Evolutionary conservation across 2,888 invertebrate species (phyloP), one percentile per base, ranked within the genome.

Genomic region (Acheta domesticus): DNA sequence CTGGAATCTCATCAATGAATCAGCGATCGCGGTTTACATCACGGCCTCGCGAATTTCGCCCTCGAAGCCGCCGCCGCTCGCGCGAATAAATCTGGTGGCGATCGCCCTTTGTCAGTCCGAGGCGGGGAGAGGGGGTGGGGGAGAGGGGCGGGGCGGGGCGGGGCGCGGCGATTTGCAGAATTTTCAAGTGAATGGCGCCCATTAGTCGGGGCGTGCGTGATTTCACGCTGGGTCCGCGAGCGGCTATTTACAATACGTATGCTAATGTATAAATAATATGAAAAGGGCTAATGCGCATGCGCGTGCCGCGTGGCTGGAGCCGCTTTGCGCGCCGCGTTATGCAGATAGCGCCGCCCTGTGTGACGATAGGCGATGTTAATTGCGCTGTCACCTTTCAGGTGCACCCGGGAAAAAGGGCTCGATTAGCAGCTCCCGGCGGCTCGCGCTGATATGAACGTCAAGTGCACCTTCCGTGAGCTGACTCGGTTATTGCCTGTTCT

Each of bases 131-230:
- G n/a, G 36, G 36, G 4, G 36, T 5, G 36, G 36, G 5, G 36
- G 4, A 5, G 36, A n/a, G n/a, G n/a, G n/a, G n/a, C n/a, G 36
- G 36, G 36, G 8, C 36, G 36, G 36, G 36, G 36, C 1, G 36
- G n/a, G n/a, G n/a, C 4, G 62, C 62, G 62, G 62, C 62, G 62
- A 62, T 62, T 62, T 62, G 62, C 62, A n/a, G 62, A 62, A 62
- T 62, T 62, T 62, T 62, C 62, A 62, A 62, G 62, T 62, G 16
- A 62, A 62, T 62, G 62, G 62, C 62, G 62, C 62, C 62, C n/a
- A 62, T 62, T 62, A 62, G 62, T n/a, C 62, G 62, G 62, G 4
- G n/a, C 62, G 62, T 12, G 62, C 62, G 62, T 16, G n/a, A 62
- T 62, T 62, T 62, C 62, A 62, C 62, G 62, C 62, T 12, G 16